phyloP scores from a whole-genome alignment of 2,888 invertebrate species.

The Ditylenchus weischeri region DNA sequence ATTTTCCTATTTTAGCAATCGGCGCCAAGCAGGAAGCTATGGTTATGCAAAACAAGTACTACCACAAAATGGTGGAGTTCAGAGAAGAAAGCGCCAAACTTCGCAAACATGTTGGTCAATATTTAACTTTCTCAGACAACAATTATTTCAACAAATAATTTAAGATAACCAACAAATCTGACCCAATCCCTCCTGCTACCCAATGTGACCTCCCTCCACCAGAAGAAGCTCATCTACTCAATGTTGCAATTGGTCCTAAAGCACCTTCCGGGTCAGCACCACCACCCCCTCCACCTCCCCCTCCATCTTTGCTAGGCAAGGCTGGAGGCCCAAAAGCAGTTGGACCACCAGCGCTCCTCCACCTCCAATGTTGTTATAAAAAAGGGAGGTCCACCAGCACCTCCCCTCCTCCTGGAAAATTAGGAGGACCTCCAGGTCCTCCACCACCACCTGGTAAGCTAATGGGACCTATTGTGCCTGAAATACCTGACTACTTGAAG shows the following conservation, averaged over 20 bases:
- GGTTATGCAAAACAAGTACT: constrained; percentile 23
- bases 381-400: constrained; percentile 19
- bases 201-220: constrained; percentile 21
- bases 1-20: constrained; percentile 9
- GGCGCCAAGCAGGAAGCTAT: constrained; percentile 28
- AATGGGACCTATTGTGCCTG: background rate
- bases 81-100: constrained; percentile 20
- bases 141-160: background rate
- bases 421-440: constrained; percentile 7
- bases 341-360: constrained; percentile 17
- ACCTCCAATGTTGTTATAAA: constrained; percentile 1
- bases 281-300: constrained; percentile 27
- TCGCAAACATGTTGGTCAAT: constrained; percentile 26
- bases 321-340: constrained; percentile 3
- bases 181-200: constrained; percentile 22
- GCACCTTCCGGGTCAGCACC: constrained; percentile 6
- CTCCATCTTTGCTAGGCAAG: constrained; percentile 8
- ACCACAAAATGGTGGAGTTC: constrained; percentile 24
- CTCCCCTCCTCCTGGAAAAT: constrained; percentile 20
- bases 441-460: constrained; percentile 17
- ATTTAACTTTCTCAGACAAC: background rate
- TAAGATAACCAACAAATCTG: constrained; percentile 17
- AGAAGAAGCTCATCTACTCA: constrained; percentile 7
- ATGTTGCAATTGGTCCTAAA: constrained; percentile 1
- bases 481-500: constrained; percentile 23